phyloP scores from a whole-genome alignment of 1,140 invertebrate genomes.

The Odontomachus brunneus region DNA sequence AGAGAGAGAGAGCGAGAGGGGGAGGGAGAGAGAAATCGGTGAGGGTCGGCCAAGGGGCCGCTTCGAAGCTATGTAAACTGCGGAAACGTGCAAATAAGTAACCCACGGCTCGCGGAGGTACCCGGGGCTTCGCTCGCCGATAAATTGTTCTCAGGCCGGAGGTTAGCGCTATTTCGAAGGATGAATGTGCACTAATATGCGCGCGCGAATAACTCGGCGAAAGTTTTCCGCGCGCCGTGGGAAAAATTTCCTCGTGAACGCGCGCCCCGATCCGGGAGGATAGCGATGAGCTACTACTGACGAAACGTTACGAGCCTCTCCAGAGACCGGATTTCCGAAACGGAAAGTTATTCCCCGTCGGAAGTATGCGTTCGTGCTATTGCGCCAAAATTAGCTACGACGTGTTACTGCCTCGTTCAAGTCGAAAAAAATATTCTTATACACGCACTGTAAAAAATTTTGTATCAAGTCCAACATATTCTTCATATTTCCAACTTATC shows the following conservation, averaged over 20 bases:
- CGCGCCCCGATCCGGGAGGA: conserved; percentile 10
- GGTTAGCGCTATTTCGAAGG: conserved; percentile 68
- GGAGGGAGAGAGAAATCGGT: conserved; percentile 11
- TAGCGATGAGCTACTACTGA: conserved; percentile 41
- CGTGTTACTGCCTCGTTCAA: not conserved
- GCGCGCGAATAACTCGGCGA: conserved; percentile 56
- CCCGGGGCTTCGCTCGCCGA: conserved; percentile 41
- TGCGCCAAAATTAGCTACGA: conserved; percentile 4
- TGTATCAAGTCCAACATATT: too few species aligned
- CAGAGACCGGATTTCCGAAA: conserved; percentile 45
- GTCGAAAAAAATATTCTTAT: too few species aligned
- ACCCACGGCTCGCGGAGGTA: conserved; percentile 44
- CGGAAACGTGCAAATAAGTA: conserved; percentile 77
- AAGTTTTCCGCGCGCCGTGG: conserved; percentile 49
- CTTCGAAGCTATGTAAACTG: conserved; percentile 75
- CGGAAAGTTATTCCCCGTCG: conserved; percentile 30
- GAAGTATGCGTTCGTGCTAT: not conserved
- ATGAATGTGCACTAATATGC: conserved; percentile 72
- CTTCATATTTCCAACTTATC: too few species aligned
- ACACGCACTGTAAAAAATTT: too few species aligned
- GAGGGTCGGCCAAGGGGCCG: conserved; percentile 20
- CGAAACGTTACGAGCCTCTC: conserved; percentile 41
- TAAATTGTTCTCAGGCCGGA: conserved; percentile 68
- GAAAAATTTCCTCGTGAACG: conserved; percentile 46
- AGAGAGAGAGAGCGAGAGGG: too few species aligned